Percentiles rank a stretch among this genome's conserved stretches.
Conservation (phyloP, 2,797 vertebrate genomes). For the Gouania willdenowi region DNA sequence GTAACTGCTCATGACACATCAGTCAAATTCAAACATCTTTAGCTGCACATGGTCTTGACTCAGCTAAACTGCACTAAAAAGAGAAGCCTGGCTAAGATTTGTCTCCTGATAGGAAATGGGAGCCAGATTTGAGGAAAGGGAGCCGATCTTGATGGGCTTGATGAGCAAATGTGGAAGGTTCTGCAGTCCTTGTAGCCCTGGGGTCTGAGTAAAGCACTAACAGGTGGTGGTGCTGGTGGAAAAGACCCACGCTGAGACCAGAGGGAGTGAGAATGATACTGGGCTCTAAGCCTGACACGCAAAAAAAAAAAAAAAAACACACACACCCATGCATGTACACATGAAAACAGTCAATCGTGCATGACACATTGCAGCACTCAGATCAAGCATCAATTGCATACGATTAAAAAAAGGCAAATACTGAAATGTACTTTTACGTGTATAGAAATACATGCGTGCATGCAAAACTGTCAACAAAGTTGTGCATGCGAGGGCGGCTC, state of each 20-base stretch:
- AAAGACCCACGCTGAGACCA: conserved; percentile 73
- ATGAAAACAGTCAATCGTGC: conserved; percentile 40
- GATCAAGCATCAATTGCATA: background rate
- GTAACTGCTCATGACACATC: conserved; percentile 44
- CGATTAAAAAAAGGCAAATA: too few relatives aligned
- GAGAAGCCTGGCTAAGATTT: conserved; percentile 43
- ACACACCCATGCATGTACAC: conserved; percentile 13
- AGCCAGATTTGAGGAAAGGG: conserved; percentile 61
- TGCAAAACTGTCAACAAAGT: conserved; percentile 1
- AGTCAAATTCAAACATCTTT: conserved; percentile 42
- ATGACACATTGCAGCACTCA: conserved; percentile 33
- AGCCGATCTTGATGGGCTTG: conserved; percentile 56
- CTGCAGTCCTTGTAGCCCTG: conserved; percentile 58
- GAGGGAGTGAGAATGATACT: conserved; percentile 63
- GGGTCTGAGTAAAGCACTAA: conserved; percentile 70
- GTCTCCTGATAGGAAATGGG: conserved; percentile 57
- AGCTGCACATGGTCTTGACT: conserved; percentile 47
- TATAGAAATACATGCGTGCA: background rate
- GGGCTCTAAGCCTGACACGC: conserved; percentile 51
- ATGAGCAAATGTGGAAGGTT: conserved; percentile 69
- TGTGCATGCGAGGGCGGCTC: conserved; percentile 30
- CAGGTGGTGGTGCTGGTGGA: conserved; percentile 66
- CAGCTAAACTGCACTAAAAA: conserved; percentile 37
- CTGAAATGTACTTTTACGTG: background rate
- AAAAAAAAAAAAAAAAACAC: conserved; percentile 38